Percentiles rank a stretch among this genome's conserved stretches.
These are phyloP conservation scores for Lagopus leucura DNA, from an alignment of 2,113 vertebrate genomes.

Conservation along the genomic window DNA sequence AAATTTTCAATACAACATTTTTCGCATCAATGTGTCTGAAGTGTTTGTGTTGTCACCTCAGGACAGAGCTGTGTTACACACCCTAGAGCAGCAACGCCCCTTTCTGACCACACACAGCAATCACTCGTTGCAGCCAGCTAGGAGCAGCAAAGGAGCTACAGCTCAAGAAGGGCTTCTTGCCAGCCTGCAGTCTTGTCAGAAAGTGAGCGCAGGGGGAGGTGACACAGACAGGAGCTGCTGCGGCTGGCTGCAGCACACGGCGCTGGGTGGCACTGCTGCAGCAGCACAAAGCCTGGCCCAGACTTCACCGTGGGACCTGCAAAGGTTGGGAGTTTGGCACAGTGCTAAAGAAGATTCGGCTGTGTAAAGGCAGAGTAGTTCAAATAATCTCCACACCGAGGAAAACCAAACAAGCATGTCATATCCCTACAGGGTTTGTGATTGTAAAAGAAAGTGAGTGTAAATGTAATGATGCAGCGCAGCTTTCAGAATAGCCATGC, in stretches of 20 bases:
- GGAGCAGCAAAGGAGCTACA: background rate
- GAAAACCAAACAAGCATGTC: background rate
- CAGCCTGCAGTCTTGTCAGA: background rate
- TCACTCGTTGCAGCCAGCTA: background rate
- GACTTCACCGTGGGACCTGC: background rate
- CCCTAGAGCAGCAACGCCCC: background rate
- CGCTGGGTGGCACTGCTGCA: background rate
- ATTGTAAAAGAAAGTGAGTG: background rate
- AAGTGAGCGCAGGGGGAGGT: background rate
- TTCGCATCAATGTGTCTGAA: slow-evolving; percentile 40
- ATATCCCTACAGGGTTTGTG: background rate
- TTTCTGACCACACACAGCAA: background rate
- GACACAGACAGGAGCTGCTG: background rate
- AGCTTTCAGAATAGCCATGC: background rate
- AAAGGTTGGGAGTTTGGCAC: background rate
- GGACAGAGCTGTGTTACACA: background rate
- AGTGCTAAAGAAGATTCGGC: background rate
- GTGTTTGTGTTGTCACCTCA: background rate
- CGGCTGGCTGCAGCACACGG: background rate
- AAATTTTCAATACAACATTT: slow-evolving; percentile 65
- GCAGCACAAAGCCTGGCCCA: background rate
- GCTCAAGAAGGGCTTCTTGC: background rate
- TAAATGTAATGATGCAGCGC: background rate
- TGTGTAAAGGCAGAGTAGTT: background rate
- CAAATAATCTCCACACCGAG: background rate